Evolutionary conservation across 2,113 vertebrate species (phyloP).

Genomic region (Hippocampus zosterae): DNA sequence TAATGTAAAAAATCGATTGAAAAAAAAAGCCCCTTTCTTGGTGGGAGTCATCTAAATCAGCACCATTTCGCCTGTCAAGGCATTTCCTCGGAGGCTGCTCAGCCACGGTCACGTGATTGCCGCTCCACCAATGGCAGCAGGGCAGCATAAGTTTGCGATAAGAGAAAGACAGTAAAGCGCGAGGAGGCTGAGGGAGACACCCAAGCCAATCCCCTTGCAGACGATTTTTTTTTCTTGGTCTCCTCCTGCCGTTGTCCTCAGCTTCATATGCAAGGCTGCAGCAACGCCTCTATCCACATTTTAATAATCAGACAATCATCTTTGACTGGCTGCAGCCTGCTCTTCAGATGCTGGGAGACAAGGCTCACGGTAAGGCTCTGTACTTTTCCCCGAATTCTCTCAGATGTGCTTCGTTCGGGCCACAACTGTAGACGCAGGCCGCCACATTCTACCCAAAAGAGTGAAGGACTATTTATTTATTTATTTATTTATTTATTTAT

Average conservation of each 20-base stretch:
- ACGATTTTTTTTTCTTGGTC: background rate
- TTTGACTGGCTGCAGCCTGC: slow-evolving; percentile 25
- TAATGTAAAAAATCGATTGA: background rate
- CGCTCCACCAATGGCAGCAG: slow-evolving; percentile 52
- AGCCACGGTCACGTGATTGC: slow-evolving; percentile 57
- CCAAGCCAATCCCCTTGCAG: slow-evolving; percentile 2
- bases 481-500: too few species aligned
- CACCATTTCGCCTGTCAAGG: slow-evolving; percentile 25
- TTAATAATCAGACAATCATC: slow-evolving; percentile 21
- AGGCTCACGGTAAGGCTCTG: slow-evolving; percentile 62
- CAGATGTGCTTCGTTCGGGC: background rate
- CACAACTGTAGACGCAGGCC: background rate
- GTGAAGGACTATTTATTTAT: too few species aligned
- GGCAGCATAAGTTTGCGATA: slow-evolving; percentile 39
- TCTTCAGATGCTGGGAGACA: slow-evolving; percentile 66
- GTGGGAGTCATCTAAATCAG: slow-evolving; percentile 12
- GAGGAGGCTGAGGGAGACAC: slow-evolving; percentile 32
- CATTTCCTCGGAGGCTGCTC: slow-evolving; percentile 29
- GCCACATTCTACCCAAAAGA: background rate
- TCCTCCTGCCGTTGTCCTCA: background rate
- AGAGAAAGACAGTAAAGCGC: slow-evolving; percentile 47
- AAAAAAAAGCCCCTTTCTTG: background rate
- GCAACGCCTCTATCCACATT: slow-evolving; percentile 22
- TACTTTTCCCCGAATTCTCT: background rate
- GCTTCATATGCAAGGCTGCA: slow-evolving; percentile 45